phyloP scores from a whole-genome alignment of 1,140 invertebrate genomes.

The Ptiloglossa arizonensis region DNA sequence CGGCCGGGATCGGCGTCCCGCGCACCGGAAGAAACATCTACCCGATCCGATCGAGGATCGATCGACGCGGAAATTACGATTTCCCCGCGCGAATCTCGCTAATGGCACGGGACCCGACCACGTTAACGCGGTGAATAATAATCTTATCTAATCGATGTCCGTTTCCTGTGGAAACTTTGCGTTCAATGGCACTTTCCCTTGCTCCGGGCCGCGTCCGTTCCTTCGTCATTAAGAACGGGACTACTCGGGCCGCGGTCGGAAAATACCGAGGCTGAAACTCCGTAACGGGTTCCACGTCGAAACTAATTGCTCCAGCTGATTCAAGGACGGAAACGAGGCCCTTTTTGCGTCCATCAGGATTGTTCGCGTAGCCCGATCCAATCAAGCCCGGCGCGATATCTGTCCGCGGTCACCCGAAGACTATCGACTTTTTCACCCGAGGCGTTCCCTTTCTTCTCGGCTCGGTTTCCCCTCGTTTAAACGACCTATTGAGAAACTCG shows the following conservation, averaged over 20 bases:
- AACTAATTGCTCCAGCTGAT: neutral
- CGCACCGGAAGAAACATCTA: too few relatives aligned
- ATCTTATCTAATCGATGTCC: conserved; percentile 1
- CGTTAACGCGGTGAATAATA: neutral
- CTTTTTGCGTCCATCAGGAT: neutral
- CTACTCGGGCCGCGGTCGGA: neutral
- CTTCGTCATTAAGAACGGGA: neutral
- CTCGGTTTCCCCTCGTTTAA: conserved; percentile 8
- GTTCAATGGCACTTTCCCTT: neutral
- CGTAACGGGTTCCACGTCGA: neutral
- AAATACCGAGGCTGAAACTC: neutral
- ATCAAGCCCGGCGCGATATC: conserved; percentile 22
- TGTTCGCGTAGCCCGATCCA: conserved; percentile 3
- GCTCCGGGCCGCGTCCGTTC: neutral
- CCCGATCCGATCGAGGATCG: too few relatives aligned
- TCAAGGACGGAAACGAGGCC: neutral
- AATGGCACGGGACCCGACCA: neutral
- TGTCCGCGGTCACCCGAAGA: conserved; percentile 11
- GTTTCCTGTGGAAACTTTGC: conserved; percentile 7
- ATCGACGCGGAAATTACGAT: neutral
- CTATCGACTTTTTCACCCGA: conserved; percentile 22
- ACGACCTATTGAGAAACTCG: conserved; percentile 38
- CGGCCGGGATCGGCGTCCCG: neutral
- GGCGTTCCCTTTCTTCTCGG: conserved; percentile 29
- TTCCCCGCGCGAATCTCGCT: neutral